Evolutionary conservation across 2,888 invertebrate species (phyloP).

Genomic region (Trichopria drosophilae): DNA sequence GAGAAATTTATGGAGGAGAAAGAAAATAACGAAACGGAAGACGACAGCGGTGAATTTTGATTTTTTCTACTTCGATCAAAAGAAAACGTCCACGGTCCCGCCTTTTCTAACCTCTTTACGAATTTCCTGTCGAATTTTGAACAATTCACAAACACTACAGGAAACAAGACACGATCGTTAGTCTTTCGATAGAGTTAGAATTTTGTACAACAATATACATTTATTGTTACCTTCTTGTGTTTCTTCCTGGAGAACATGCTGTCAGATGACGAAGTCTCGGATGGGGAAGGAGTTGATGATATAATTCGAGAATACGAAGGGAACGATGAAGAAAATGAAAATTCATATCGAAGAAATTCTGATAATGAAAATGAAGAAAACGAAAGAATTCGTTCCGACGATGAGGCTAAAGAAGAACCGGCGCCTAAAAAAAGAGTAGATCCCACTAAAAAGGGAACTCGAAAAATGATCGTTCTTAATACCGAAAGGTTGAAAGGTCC

Average conservation of each 20-base stretch:
- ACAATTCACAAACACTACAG: too few species aligned
- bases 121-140: too few species aligned
- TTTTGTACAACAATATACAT: too few species aligned
- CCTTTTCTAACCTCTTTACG: too few species aligned
- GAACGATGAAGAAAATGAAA: slow-evolving; percentile 14
- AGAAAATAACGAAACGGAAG: background rate
- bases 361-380: slow-evolving; percentile 21
- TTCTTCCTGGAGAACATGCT: slow-evolving; percentile 23
- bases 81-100: too few species aligned
- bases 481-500: slow-evolving; percentile 74
- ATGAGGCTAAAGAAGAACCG: slow-evolving; percentile 28
- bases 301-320: slow-evolving; percentile 8
- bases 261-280: slow-evolving; percentile 20
- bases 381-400: too few species aligned
- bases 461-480: slow-evolving; percentile 59
- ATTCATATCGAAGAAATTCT: slow-evolving; percentile 10
- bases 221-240: too few species aligned
- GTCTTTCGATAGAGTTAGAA: too few species aligned
- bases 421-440: slow-evolving; percentile 19
- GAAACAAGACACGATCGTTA: too few species aligned
- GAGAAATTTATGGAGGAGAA: slow-evolving; percentile 48
- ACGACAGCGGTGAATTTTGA: background rate
- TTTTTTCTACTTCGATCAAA: too few species aligned
- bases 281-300: slow-evolving; percentile 22
- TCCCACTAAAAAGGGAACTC: too few species aligned